Conservation (phyloP, 2,797 vertebrate genomes). For the Pseudochromis fuscus region DNA sequence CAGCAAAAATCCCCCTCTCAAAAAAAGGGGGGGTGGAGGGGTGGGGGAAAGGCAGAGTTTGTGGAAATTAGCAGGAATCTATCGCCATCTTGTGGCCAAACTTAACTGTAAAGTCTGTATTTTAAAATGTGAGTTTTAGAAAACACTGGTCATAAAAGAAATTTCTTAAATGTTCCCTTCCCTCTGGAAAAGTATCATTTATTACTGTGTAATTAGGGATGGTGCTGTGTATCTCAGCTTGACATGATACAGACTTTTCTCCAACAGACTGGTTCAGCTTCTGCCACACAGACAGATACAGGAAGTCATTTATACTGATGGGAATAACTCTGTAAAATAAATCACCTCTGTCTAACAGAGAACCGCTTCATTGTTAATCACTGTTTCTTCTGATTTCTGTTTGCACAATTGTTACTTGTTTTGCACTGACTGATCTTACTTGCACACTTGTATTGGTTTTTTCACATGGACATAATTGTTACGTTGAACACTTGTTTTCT, state of each 20-base stretch:
- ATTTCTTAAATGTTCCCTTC: neutral
- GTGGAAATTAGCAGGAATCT: constrained; percentile 14
- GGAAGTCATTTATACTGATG: too few species aligned
- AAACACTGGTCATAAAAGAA: neutral
- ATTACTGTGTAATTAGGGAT: constrained; percentile 5
- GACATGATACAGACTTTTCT: constrained; percentile 59
- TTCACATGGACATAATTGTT: too few species aligned
- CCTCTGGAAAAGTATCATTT: neutral
- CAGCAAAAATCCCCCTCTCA: neutral
- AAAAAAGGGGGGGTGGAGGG: neutral
- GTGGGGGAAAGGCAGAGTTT: neutral
- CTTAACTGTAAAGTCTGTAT: neutral
- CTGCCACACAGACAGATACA: too few species aligned
- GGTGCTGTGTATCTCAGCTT: constrained; percentile 21
- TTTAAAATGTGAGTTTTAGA: neutral
- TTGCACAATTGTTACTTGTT: too few species aligned
- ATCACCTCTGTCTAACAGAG: too few species aligned
- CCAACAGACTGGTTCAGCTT: too few species aligned
- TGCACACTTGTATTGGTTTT: too few species aligned
- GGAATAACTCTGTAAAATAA: too few species aligned
- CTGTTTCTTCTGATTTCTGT: too few species aligned
- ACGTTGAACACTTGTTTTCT: too few species aligned
- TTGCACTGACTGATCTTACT: too few species aligned
- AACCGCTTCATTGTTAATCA: too few species aligned
- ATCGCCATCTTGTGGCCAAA: constrained; percentile 71